Conservation (phyloP, 1,140 invertebrate species). For the Lithobius niger region DNA sequence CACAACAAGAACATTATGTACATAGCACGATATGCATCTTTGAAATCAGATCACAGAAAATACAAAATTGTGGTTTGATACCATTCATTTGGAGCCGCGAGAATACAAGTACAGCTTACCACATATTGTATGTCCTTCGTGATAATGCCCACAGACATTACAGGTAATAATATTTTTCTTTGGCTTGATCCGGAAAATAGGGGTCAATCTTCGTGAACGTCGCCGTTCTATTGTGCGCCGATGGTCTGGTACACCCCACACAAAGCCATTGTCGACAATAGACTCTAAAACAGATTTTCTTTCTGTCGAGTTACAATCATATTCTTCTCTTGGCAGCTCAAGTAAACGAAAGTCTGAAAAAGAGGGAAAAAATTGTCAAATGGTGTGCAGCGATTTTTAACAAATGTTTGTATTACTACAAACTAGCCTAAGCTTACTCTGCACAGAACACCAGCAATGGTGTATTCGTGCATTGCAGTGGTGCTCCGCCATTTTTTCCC, state of each 20-base stretch:
- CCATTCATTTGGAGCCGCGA: too few species aligned
- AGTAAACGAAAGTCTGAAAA: background rate
- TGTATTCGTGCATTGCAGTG: too few species aligned
- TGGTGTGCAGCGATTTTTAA: too few species aligned
- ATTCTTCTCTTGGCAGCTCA: background rate
- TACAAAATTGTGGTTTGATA: too few species aligned
- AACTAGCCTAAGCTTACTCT: too few species aligned
- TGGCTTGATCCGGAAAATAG: conserved; percentile 48
- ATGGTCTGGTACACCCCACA: conserved; percentile 66
- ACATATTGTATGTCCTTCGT: conserved; percentile 60
- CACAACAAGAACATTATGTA: too few species aligned
- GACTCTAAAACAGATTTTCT: conserved; percentile 25
- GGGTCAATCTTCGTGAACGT: conserved; percentile 46
- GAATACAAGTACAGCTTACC: conserved; percentile 44
- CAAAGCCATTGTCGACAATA: conserved; percentile 48
- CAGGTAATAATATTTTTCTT: conserved; percentile 62
- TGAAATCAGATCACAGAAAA: too few species aligned
- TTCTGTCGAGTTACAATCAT: background rate
- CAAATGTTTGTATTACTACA: too few species aligned
- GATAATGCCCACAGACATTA: conserved; percentile 60
- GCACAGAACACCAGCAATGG: too few species aligned
- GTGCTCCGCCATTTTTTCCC: too few species aligned
- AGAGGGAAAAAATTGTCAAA: background rate
- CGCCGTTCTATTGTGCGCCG: conserved; percentile 58
- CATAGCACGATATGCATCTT: too few species aligned